Conservation (phyloP, 2,113 vertebrate genomes). For the Rynchops niger region DNA sequence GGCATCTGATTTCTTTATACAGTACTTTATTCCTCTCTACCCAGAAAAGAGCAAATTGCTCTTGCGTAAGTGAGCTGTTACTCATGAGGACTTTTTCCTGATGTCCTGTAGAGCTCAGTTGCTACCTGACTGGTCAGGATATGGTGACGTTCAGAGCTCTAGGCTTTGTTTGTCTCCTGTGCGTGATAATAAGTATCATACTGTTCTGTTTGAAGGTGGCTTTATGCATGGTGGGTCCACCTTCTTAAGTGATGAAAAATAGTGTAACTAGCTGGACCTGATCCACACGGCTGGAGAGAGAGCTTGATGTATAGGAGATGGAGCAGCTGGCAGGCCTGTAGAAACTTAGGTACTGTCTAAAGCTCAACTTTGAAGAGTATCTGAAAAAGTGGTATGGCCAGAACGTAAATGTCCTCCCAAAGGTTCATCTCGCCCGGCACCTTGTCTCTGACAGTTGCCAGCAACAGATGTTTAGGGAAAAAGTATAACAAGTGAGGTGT, state of each 20-base stretch:
- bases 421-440: background rate
- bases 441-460: background rate
- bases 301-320: background rate
- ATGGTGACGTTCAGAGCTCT: accelerated
- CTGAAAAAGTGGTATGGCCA: background rate
- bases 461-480: background rate
- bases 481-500: background rate
- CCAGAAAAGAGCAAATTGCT: background rate
- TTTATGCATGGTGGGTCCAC: background rate
- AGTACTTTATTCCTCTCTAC: background rate
- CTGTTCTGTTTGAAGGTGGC: background rate
- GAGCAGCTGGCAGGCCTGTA: background rate
- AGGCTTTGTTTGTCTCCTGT: background rate
- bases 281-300: background rate
- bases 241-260: background rate
- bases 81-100: background rate
- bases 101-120: background rate
- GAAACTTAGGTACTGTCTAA: background rate
- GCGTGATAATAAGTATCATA: background rate
- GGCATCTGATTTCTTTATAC: background rate
- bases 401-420: background rate
- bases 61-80: background rate
- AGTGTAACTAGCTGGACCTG: background rate
- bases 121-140: background rate
- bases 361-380: background rate